Percentiles rank a stretch among this genome's conserved stretches.
Conservation (phyloP, 2,113 vertebrate species). For the Podarcis muralis region DNA sequence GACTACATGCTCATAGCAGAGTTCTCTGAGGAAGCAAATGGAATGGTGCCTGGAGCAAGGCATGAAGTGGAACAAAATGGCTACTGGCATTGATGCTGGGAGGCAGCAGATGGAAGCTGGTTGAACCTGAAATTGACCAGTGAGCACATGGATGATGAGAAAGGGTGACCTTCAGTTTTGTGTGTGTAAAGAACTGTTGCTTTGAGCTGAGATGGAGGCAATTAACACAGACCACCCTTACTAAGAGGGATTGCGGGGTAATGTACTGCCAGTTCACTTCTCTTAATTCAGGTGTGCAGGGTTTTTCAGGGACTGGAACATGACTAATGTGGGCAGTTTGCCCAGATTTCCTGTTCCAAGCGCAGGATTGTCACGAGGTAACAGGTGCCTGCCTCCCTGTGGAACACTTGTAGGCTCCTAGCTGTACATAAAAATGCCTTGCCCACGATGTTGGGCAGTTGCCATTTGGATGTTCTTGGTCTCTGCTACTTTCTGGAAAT, state of each 20-base stretch:
- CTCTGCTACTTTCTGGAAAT: background rate
- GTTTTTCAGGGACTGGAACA: background rate
- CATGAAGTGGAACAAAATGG: slow-evolving; percentile 23
- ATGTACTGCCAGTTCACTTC: background rate
- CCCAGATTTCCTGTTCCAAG: background rate
- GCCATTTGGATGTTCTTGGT: background rate
- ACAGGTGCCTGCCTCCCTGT: background rate
- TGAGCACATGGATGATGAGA: background rate
- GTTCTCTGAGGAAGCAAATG: background rate
- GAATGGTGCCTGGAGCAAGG: background rate
- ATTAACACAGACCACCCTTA: background rate
- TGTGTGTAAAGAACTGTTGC: background rate
- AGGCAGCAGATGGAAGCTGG: background rate
- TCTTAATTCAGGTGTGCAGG: background rate
- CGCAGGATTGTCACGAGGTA: background rate
- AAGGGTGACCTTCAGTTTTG: background rate
- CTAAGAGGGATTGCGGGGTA: background rate
- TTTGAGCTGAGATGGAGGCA: background rate
- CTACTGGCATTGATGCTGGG: background rate
- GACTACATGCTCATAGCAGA: background rate
- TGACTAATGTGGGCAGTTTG: background rate
- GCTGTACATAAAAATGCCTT: background rate
- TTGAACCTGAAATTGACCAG: background rate
- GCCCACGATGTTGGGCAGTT: background rate
- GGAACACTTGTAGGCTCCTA: background rate